These are phyloP conservation scores for Aulostomus chinensis DNA, from an alignment of 2,797 vertebrate genomes.

Conservation along the genomic window DNA sequence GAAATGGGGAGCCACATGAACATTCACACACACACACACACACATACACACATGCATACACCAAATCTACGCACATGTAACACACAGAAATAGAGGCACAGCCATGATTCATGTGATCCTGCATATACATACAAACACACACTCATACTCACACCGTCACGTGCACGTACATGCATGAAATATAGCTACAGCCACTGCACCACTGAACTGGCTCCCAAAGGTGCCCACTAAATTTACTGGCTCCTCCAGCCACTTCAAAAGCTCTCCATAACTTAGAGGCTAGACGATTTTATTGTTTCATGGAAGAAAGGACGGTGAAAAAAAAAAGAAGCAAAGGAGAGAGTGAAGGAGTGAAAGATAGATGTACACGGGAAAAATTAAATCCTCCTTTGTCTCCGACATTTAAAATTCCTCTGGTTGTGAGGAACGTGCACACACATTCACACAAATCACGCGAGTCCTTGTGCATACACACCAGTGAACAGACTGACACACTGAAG, in stretches of 20 bases:
- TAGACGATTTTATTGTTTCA: constrained; percentile 90
- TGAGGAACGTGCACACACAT: constrained; percentile 17
- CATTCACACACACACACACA: constrained; percentile 19
- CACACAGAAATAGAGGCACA: constrained; percentile 32
- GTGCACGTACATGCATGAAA: constrained; percentile 58
- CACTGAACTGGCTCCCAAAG: constrained; percentile 85
- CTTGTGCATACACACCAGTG: neutral
- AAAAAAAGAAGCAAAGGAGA: constrained; percentile 48
- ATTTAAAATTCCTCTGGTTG: constrained; percentile 76
- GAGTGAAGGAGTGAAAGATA: constrained; percentile 75
- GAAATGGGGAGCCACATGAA: constrained; percentile 79
- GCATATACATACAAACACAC: constrained; percentile 19
- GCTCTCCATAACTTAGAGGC: constrained; percentile 88
- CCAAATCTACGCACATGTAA: constrained; percentile 44
- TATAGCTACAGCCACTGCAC: constrained; percentile 70
- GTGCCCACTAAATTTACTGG: constrained; percentile 95
- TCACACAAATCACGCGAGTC: neutral
- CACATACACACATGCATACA: constrained; percentile 8
- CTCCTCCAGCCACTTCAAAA: constrained; percentile 92
- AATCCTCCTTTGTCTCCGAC: constrained; percentile 76
- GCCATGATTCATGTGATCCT: constrained; percentile 15
- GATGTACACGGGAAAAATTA: constrained; percentile 71
- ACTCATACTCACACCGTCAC: constrained; percentile 18
- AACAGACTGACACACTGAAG: too few species aligned
- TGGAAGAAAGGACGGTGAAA: constrained; percentile 76